Conservation (phyloP, 1,140 invertebrate species). For the Drosophila yakuba region DNA sequence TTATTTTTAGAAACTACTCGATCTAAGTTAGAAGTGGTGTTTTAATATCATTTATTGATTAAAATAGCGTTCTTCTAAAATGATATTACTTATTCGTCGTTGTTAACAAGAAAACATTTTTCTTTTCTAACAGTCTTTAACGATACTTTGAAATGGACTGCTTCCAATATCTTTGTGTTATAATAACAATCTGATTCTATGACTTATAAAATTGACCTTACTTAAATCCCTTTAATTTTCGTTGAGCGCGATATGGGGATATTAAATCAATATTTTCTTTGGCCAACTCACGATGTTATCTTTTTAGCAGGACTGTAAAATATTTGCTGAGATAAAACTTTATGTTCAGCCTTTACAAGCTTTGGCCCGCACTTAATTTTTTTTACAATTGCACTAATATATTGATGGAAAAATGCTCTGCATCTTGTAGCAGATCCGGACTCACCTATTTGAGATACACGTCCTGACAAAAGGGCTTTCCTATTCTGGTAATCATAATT, state of each 20-base stretch:
- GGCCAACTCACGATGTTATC: not conserved
- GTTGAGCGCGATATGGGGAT: not conserved
- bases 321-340: not conserved
- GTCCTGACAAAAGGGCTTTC: constrained; percentile 47
- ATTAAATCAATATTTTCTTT: not conserved
- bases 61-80: no score
- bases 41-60: no score
- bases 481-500: constrained; percentile 71
- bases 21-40: no score
- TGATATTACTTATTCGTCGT: no score
- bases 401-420: not conserved
- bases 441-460: constrained; percentile 43
- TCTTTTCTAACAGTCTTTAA: no score
- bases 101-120: no score
- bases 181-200: not conserved
- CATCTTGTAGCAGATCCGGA: not conserved
- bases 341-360: not conserved
- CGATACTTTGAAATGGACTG: not conserved
- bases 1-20: not conserved
- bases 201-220: not conserved
- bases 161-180: not conserved
- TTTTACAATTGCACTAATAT: constrained; percentile 1
- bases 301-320: constrained; percentile 29
- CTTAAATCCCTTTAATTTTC: not conserved
- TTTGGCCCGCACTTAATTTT: not conserved